phyloP scores from a whole-genome alignment of 2,797 vertebrate genomes.

The Hipposideros larvatus region DNA sequence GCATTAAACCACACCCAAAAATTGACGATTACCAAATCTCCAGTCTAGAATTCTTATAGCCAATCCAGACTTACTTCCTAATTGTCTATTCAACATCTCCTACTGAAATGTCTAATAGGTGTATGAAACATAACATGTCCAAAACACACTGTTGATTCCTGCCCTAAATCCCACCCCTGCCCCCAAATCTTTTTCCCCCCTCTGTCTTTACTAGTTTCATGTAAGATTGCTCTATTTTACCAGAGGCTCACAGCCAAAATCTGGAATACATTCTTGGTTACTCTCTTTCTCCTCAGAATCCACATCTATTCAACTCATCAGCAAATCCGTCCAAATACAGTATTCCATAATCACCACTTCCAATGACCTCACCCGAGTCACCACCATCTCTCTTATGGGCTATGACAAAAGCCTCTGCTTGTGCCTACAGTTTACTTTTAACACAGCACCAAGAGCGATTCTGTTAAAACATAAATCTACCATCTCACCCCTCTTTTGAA shows the following conservation, averaged over 20 bases:
- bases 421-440: background rate
- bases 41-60: background rate
- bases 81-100: background rate
- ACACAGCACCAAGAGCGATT: background rate
- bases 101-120: background rate
- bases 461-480: slow-evolving; percentile 26
- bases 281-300: background rate
- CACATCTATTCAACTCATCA: background rate
- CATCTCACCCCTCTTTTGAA: background rate
- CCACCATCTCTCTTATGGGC: background rate
- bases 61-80: background rate
- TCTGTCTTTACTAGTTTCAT: background rate
- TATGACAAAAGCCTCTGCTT: background rate
- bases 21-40: background rate
- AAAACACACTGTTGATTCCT: background rate
- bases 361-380: background rate
- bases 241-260: background rate
- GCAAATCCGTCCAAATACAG: slow-evolving; percentile 33
- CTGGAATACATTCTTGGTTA: background rate
- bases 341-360: background rate
- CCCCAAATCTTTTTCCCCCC: background rate
- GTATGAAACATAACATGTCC: background rate
- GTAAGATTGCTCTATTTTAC: background rate
- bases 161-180: background rate
- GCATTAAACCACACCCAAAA: background rate